Percentiles rank a stretch among this genome's conserved stretches.
phyloP scores from a whole-genome alignment of 1,140 invertebrate species.

The Calosoma granatense region DNA sequence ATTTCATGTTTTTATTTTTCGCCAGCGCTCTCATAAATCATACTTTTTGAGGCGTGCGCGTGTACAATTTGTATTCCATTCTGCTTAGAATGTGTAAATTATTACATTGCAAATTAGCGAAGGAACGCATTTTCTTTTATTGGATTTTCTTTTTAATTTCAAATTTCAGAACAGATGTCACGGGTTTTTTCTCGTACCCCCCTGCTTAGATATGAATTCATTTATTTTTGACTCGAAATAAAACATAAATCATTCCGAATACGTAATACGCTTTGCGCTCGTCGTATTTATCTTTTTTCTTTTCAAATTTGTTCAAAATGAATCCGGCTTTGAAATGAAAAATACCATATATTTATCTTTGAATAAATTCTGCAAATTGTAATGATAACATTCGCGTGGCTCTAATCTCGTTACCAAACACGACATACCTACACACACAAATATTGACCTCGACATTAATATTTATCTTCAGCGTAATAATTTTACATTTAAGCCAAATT shows the following conservation, averaged over 20 bases:
- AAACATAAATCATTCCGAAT: not conserved
- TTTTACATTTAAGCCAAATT: too few species aligned
- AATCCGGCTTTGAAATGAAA: too few species aligned
- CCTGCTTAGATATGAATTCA: not conserved
- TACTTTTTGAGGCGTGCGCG: not conserved
- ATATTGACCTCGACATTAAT: too few species aligned
- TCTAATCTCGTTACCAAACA: too few species aligned
- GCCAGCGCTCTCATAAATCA: not conserved
- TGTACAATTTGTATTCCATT: constrained; percentile 3
- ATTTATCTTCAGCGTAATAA: too few species aligned
- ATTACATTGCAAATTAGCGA: constrained; percentile 8
- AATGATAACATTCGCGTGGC: too few species aligned
- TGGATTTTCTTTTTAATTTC: constrained; percentile 9
- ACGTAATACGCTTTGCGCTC: not conserved
- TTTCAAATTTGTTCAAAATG: constrained; percentile 3
- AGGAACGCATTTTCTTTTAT: constrained; percentile 3
- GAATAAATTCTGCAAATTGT: too few species aligned
- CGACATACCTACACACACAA: too few species aligned
- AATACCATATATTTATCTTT: too few species aligned
- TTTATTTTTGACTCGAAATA: not conserved
- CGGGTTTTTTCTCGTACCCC: not conserved
- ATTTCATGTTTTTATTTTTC: not conserved
- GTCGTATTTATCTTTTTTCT: not conserved
- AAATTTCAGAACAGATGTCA: constrained; percentile 6
- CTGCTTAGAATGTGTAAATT: constrained; percentile 6